These are phyloP conservation scores for Lagenorhynchus albirostris DNA, from an alignment of 2,113 vertebrate species.

Conservation along the genomic window DNA sequence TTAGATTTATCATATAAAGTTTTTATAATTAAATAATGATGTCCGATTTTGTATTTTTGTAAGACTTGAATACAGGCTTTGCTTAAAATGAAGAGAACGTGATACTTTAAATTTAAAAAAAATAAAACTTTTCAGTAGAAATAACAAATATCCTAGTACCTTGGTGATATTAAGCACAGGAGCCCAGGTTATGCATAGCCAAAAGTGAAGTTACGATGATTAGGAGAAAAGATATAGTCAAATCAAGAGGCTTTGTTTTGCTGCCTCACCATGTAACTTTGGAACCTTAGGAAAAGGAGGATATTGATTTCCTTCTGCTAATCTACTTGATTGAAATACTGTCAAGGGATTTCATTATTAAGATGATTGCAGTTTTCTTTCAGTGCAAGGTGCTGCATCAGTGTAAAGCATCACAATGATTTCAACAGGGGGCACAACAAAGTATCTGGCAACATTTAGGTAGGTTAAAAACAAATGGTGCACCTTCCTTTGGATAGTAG, in stretches of 20 bases:
- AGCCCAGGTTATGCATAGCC: rapidly evolving
- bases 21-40: background rate
- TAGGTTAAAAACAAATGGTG: background rate
- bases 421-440: background rate
- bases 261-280: background rate
- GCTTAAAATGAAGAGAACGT: background rate
- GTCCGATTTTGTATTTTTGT: background rate
- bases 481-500: background rate
- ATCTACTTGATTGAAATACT: background rate
- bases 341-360: conserved; percentile 1
- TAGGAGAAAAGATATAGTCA: background rate
- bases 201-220: background rate
- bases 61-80: background rate
- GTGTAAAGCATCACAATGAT: background rate
- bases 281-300: background rate
- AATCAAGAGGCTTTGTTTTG: background rate
- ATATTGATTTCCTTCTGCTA: background rate
- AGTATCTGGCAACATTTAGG: background rate
- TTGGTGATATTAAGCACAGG: background rate
- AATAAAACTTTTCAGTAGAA: background rate
- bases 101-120: background rate
- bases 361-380: background rate
- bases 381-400: background rate
- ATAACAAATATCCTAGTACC: background rate
- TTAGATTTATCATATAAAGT: background rate